Base-by-base conservation (phyloP, 2,113 vertebrate species). In the Charina bottae region DNA sequence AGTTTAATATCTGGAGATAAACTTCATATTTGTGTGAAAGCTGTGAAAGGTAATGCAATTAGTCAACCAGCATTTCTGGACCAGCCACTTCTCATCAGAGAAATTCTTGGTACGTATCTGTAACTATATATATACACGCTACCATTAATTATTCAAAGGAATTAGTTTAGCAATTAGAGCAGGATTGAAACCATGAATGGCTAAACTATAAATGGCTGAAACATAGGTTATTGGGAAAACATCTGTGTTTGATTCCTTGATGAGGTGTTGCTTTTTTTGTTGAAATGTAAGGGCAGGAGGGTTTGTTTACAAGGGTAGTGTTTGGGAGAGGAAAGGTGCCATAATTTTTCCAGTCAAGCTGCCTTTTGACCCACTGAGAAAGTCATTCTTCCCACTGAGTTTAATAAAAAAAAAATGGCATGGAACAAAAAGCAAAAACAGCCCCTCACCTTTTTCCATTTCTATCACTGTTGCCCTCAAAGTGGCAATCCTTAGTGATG, bases 1-100 rank as follows among this genome's bases (percentile, higher is more conserved):
- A 94, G 97, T 6, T 98, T 99, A 85, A 83, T 93, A 24, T 91
- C 97, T 0, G 98, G 98, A 0, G 98, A 99, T 89, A 97, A 98
- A 94, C 92, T 99, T 94, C 96, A 96, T 0, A 93, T 98, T 7
- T 97, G 98, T 0, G 98, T 99, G 92, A 93, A 96, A 37, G 98
- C 98, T 0, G 96, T 98, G n/a, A 98, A 98, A 4, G 90, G 97
- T 0, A 97, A 96, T 0, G 98, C 98, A 0, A 92, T 94, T 26
- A 98, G 98, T 1, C 95, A 95, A 0, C 98, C 98, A 0, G 97
- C 97, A 0, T 13, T 84, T 0, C 96, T 99, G 55, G 96, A 97
- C 58, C 96, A 98, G 92, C 97, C 98, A 0, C 95, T 99, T 60
- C 96, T 97, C 0, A 94, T 99, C 97, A 97, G 95, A 0, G 98